Conservation (phyloP, 2,888 invertebrate genomes). For the Agonopterix subpropinquella region DNA sequence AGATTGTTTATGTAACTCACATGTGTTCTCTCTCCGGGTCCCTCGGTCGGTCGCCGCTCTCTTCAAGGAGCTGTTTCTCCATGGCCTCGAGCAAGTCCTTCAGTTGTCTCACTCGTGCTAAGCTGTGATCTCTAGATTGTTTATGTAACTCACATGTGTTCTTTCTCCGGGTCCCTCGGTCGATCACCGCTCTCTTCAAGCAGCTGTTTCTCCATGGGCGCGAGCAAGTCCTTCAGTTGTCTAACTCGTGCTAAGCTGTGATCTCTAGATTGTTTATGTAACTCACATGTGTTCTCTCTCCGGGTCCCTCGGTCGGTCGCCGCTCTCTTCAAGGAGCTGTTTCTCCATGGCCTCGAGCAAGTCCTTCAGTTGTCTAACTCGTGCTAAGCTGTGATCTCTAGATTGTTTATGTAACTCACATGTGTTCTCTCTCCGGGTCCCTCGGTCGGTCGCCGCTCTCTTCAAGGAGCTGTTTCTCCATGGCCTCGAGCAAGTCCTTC, state of each 20-base stretch:
- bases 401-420: constrained; percentile 63
- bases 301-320: constrained; percentile 81
- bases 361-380: constrained; percentile 95
- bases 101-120: constrained; percentile 86
- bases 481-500: constrained; percentile 88
- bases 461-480: constrained; percentile 87
- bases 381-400: constrained; percentile 89
- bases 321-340: constrained; percentile 79
- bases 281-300: constrained; percentile 92
- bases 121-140: constrained; percentile 82
- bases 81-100: constrained; percentile 73
- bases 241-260: constrained; percentile 93
- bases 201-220: constrained; percentile 89
- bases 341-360: constrained; percentile 90
- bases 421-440: constrained; percentile 93
- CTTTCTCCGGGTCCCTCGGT: constrained; percentile 86
- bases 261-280: neutral
- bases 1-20: constrained; percentile 48
- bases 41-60: constrained; percentile 72
- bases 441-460: constrained; percentile 74
- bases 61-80: constrained; percentile 84
- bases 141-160: constrained; percentile 81
- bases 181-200: constrained; percentile 78
- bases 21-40: constrained; percentile 95
- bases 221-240: constrained; percentile 91